phyloP scores from a whole-genome alignment of 2,113 vertebrate genomes.

The Phylloscopus trochiloides region DNA sequence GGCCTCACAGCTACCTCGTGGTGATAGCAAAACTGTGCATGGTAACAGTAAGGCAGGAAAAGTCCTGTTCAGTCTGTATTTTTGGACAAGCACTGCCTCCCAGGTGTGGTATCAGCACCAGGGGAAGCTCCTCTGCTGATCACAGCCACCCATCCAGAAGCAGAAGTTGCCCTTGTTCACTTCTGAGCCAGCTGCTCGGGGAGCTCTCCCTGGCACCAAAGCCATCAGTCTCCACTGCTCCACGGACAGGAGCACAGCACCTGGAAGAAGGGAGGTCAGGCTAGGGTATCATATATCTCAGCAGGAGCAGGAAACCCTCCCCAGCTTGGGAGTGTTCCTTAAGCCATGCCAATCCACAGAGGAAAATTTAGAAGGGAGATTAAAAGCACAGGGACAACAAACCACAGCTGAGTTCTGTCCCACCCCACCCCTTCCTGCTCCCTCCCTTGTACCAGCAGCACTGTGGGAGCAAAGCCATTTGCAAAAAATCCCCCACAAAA shows the following conservation, averaged over 20 bases:
- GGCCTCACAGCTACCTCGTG: not conserved
- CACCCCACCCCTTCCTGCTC: not conserved
- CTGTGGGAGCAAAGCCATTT: not conserved
- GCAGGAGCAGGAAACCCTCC: not conserved
- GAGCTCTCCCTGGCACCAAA: not conserved
- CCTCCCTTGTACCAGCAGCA: not conserved
- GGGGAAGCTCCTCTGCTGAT: not conserved
- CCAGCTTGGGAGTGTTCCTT: not conserved
- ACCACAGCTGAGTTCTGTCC: not conserved
- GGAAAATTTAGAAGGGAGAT: not conserved
- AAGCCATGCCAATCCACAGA: not conserved
- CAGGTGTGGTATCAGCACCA: not conserved
- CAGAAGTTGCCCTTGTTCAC: fast-evolving
- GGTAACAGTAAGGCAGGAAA: not conserved
- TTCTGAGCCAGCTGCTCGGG: not conserved
- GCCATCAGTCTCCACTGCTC: not conserved
- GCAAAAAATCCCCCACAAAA: not conserved
- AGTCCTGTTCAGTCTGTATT: not conserved
- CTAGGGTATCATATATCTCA: not conserved
- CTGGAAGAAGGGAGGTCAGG: not conserved
- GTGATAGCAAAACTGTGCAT: not conserved
- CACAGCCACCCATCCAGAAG: fast-evolving
- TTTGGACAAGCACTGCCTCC: not conserved
- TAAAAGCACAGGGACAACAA: not conserved
- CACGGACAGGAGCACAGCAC: fast-evolving